Conservation (phyloP, 2,888 invertebrate species). For the Nezara viridula region DNA sequence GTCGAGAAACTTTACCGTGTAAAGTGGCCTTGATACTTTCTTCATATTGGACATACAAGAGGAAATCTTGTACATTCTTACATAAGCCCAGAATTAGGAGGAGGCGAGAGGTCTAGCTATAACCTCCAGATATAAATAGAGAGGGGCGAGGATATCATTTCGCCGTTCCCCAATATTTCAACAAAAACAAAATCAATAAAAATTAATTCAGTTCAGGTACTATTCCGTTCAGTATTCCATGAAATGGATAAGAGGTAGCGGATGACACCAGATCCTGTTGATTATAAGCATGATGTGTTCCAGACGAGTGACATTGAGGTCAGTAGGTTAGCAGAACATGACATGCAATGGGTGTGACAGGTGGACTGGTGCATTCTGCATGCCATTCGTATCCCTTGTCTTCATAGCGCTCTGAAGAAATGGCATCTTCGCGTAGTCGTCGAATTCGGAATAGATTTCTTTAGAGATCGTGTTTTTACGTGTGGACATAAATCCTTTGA, state of each 20-base stretch:
- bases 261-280: background rate
- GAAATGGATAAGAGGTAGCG: background rate
- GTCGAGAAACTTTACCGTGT: no score
- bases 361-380: background rate
- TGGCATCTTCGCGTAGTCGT: no score
- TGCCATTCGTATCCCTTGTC: background rate
- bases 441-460: background rate
- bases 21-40: no score
- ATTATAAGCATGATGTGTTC: slow-evolving; percentile 20
- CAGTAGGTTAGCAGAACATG: background rate
- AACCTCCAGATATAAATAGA: no score
- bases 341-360: background rate
- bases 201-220: background rate
- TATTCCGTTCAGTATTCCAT: background rate
- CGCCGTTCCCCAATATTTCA: no score
- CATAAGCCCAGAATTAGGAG: no score
- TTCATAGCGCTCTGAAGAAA: background rate
- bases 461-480: background rate
- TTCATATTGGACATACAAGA: no score
- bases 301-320: background rate
- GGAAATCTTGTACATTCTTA: no score
- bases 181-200: no score
- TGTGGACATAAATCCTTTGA: background rate
- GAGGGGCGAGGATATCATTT: no score
- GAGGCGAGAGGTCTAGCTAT: no score